Evolutionary conservation across 2,888 invertebrate species (phyloP).

Genomic region (Acleris literana): DNA sequence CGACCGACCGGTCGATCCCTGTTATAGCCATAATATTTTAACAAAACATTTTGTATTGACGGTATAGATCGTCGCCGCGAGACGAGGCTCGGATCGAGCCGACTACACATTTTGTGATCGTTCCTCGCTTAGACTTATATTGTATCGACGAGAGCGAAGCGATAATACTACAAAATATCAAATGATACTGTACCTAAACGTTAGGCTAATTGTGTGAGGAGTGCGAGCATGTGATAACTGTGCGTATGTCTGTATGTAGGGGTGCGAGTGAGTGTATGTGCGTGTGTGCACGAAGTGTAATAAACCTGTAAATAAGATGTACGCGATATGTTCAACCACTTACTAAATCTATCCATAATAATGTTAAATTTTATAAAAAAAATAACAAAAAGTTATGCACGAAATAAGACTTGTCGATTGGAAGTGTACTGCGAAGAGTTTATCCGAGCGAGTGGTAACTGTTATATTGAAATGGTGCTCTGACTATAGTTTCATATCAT

Average conservation of each 20-base stretch:
- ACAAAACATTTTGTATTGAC: slow-evolving; percentile 25
- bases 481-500: slow-evolving; percentile 80
- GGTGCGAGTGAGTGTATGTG: slow-evolving; percentile 6
- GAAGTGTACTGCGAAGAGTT: slow-evolving; percentile 4
- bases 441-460: slow-evolving; percentile 24
- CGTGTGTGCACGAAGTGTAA: slow-evolving; percentile 8
- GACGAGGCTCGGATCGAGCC: slow-evolving; percentile 3
- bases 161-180: too few relatives aligned
- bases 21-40: slow-evolving; percentile 7
- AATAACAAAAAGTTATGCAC: slow-evolving; percentile 18
- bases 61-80: background rate
- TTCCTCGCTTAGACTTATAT: slow-evolving; percentile 16
- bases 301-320: slow-evolving; percentile 23
- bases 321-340: background rate
- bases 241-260: background rate
- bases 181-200: background rate
- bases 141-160: background rate
- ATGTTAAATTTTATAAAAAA: slow-evolving; percentile 21
- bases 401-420: slow-evolving; percentile 20
- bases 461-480: slow-evolving; percentile 72
- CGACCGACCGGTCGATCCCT: background rate
- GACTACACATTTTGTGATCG: slow-evolving; percentile 7
- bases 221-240: background rate
- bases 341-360: slow-evolving; percentile 8
- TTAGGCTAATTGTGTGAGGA: background rate